Percentiles rank a stretch among this genome's conserved stretches.
phyloP scores from a whole-genome alignment of 2,888 invertebrate species.

The Entomobrya proxima region DNA sequence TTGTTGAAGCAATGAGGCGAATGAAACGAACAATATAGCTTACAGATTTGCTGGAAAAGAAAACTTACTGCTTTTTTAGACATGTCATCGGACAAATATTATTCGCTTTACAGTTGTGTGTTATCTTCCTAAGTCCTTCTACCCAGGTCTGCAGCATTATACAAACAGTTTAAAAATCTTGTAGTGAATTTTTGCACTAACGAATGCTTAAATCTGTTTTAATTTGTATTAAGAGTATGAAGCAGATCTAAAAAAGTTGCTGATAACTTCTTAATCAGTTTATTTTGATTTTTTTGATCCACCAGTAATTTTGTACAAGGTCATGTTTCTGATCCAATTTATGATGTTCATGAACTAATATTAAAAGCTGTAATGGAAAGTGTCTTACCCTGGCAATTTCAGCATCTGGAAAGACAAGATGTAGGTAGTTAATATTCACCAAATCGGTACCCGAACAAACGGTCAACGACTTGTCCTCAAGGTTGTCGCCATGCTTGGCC shows the following conservation, averaged over 20 bases:
- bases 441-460: slow-evolving; percentile 99
- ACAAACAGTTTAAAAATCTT: background rate
- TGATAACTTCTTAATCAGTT: background rate
- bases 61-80: slow-evolving; percentile 98
- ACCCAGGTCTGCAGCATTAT: slow-evolving; percentile 90
- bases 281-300: background rate
- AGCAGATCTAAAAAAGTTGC: background rate
- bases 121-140: slow-evolving; percentile 94
- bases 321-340: background rate
- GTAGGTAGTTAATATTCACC: slow-evolving; percentile 98
- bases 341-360: background rate
- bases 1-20: too few species aligned
- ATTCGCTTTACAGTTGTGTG: slow-evolving; percentile 99
- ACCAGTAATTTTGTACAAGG: background rate
- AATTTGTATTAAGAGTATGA: too few species aligned
- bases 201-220: too few species aligned
- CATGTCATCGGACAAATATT: slow-evolving; percentile 99
- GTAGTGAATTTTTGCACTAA: background rate
- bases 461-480: slow-evolving; percentile 96
- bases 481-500: slow-evolving; percentile 86
- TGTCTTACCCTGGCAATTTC: slow-evolving; percentile 91
- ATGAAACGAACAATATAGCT: too few species aligned
- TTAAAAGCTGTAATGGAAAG: background rate
- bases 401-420: slow-evolving; percentile 95
- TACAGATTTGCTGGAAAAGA: too few species aligned